phyloP scores from a whole-genome alignment of 2,888 invertebrate genomes.

The Nineta flava region DNA sequence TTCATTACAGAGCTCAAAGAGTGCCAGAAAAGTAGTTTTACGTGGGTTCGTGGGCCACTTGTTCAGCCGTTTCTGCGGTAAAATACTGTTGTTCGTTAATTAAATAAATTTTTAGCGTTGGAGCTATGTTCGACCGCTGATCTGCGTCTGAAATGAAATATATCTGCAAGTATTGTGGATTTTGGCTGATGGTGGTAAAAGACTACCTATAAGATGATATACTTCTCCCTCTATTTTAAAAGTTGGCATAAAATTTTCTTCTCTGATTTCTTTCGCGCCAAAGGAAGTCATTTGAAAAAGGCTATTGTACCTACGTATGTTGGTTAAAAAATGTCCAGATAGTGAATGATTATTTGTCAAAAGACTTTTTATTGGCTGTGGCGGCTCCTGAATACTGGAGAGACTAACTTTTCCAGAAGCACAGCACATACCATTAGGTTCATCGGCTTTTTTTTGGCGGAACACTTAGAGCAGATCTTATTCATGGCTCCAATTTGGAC shows the following conservation, averaged over 20 bases:
- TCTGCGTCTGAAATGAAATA: slow-evolving; percentile 17
- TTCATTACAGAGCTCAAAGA: neutral
- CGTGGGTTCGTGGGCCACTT: too few relatives aligned
- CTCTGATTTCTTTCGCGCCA: too few relatives aligned
- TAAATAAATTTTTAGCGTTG: slow-evolving; percentile 8
- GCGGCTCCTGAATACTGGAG: neutral
- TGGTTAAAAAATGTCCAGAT: too few relatives aligned
- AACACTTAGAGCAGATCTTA: neutral
- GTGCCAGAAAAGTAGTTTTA: too few relatives aligned
- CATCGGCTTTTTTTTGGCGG: neutral
- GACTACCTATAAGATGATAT: slow-evolving; percentile 10
- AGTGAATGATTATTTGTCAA: too few relatives aligned
- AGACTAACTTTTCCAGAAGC: neutral
- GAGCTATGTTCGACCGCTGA: slow-evolving; percentile 12
- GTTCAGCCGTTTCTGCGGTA: too few relatives aligned
- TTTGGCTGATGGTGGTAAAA: slow-evolving; percentile 14
- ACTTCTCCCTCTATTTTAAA: neutral
- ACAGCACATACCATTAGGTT: neutral
- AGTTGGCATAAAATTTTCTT: too few relatives aligned
- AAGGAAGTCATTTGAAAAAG: too few relatives aligned
- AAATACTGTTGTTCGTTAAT: too few relatives aligned
- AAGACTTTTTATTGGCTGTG: too few relatives aligned
- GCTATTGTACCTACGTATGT: too few relatives aligned
- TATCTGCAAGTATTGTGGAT: slow-evolving; percentile 18
- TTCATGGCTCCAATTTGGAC: too few relatives aligned